Percentiles rank a stretch among this genome's conserved stretches.
Conservation (phyloP, 1,140 invertebrate species). For the Oryzaephilus surinamensis region DNA sequence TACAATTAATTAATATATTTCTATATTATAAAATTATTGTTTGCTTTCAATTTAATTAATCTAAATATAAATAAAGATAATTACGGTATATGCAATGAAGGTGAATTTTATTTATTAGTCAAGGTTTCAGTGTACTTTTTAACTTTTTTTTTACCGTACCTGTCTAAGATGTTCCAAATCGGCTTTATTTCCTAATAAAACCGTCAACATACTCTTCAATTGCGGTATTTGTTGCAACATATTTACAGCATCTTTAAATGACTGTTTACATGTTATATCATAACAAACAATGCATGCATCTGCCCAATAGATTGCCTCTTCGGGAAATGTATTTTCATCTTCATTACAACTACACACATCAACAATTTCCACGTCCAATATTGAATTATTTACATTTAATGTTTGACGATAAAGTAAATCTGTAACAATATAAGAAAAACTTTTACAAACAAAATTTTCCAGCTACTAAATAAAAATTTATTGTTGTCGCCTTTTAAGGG, state of each 20-base stretch:
- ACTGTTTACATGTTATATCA: slow-evolving; percentile 60
- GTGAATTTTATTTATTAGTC: no score
- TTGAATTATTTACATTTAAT: slow-evolving; percentile 55
- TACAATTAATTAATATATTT: no score
- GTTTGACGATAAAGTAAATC: slow-evolving; percentile 67
- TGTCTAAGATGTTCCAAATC: slow-evolving; percentile 66
- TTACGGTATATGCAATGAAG: no score
- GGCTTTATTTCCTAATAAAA: slow-evolving; percentile 62
- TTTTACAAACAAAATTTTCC: neutral
- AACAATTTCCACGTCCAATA: slow-evolving; percentile 64
- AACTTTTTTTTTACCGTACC: no score
- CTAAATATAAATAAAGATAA: no score
- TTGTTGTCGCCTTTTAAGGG: no score
- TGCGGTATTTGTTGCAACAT: slow-evolving; percentile 49
- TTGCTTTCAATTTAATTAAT: no score
- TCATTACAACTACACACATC: slow-evolving; percentile 53
- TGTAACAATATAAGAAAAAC: slow-evolving; percentile 38
- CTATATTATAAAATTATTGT: no score
- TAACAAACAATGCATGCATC: slow-evolving; percentile 71
- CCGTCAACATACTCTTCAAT: slow-evolving; percentile 45
- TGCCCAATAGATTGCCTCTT: slow-evolving; percentile 58
- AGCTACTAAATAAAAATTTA: no score
- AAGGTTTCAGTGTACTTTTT: no score
- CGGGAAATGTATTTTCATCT: slow-evolving; percentile 33
- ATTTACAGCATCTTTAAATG: slow-evolving; percentile 56